A percentile compares a stretch with the other conserved stretches of the same genome.
These are phyloP conservation scores for human (Homo sapiens) DNA, from an alignment of 2,113 vertebrate genomes.

Conservation along the genomic window GRCh38 chr7:10645501-10646000, in stretches of 20 bases:
- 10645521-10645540: constrained; percentile 90
- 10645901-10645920: constrained; percentile 34
- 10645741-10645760: constrained; percentile 23
- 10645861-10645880: not conserved
- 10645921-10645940: constrained; percentile 1
- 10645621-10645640: constrained; percentile 82
- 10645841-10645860: not conserved
- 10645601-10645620: constrained; percentile 81
- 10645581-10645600: constrained; percentile 81
- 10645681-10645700: not conserved
- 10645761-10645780: not conserved
- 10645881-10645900: not conserved
- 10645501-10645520: constrained; percentile 88
- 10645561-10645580: constrained; percentile 84
- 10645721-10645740: not conserved
- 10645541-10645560: constrained; percentile 83
- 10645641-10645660: constrained; percentile 66
- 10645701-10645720: constrained; percentile 24
- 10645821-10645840: not conserved
- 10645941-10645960: constrained; percentile 57
- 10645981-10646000: constrained; percentile 55
- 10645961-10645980: constrained; percentile 56
- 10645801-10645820: constrained; percentile 5
- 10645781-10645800: not conserved
- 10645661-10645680: constrained; percentile 1